Base-by-base conservation (phyloP, 2,113 vertebrate species). In the Polypterus bichir region DNA sequence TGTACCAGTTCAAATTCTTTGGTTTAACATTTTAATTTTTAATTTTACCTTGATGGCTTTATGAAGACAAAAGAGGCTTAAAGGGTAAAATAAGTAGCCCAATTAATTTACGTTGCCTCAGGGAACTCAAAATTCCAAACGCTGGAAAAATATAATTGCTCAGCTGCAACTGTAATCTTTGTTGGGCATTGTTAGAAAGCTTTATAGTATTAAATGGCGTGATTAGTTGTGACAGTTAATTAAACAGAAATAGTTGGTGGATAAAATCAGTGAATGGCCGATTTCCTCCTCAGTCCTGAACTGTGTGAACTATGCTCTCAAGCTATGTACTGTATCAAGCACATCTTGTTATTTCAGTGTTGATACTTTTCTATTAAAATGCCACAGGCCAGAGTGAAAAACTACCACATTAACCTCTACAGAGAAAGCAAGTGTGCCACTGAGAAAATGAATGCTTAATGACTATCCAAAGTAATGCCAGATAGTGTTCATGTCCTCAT, bases 331-430 rank as follows among this genome's bases (percentile, higher is more conserved):
- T 44, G 44, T 44, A 45, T 6, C n/a, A 58, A 58, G 56, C 27
- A 3, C 10, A 52, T 52, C 51, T 52, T 7, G 51, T 52, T 52
- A 65, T 65, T 71, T 68, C 74, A 81, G 51, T 77, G 80, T 76
- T 77, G 70, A 76, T 68, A 70, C 74, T 77, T 79, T 83, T 81
- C 79, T 80, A 80, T 63, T 76, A 71, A 75, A 54, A 47, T 64
- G 57, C 75, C 79, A 27, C 80, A 77, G 77, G 80, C 76, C 77
- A 79, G 70, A 70, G 57, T 58, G 46, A 54, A 46, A 44, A 9
- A 47, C 27, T 7, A 6, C 44, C 5, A n/a, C 9, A 47, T 10
- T 44, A 54, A 7, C 49, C 51, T 54, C 61, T n/a, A 52, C 9
- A 8, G 27, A 27, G 27, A 1, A 27, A 27, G 27, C 27, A 27